Conservation (phyloP, 1,140 invertebrate genomes). For the Anastrepha obliqua region DNA sequence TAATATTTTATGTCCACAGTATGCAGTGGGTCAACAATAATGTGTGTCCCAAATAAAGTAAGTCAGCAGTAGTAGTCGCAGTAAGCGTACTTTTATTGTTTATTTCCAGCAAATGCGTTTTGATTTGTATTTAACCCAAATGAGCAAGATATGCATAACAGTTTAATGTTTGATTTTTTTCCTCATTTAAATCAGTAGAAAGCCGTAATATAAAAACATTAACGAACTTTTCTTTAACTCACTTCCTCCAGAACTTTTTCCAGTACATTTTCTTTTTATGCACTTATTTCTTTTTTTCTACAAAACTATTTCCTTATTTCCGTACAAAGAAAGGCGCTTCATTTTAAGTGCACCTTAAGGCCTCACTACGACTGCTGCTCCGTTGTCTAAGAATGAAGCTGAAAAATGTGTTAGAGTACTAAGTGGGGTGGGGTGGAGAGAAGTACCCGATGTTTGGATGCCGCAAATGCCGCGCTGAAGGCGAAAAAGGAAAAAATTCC, state of each 20-base stretch:
- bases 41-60: too few species aligned
- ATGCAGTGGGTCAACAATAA: too few species aligned
- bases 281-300: neutral
- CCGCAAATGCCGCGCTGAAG: neutral
- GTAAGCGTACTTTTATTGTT: too few species aligned
- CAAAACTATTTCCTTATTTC: constrained; percentile 32
- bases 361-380: neutral
- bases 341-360: constrained; percentile 22
- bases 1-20: too few species aligned
- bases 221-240: neutral
- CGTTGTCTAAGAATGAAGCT: neutral
- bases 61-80: too few species aligned
- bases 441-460: neutral
- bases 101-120: too few species aligned
- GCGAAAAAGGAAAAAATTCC: neutral
- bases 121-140: too few species aligned
- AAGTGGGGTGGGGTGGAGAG: neutral
- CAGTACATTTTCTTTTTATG: neutral
- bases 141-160: too few species aligned
- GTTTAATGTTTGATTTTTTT: too few species aligned
- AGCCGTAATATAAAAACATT: too few species aligned
- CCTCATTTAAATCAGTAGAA: too few species aligned
- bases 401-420: neutral
- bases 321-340: constrained; percentile 33
- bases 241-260: neutral